Percentiles rank a stretch among this genome's conserved stretches.
phyloP scores from a whole-genome alignment of 2,797 vertebrate species.

The Sebastes cheni region DNA sequence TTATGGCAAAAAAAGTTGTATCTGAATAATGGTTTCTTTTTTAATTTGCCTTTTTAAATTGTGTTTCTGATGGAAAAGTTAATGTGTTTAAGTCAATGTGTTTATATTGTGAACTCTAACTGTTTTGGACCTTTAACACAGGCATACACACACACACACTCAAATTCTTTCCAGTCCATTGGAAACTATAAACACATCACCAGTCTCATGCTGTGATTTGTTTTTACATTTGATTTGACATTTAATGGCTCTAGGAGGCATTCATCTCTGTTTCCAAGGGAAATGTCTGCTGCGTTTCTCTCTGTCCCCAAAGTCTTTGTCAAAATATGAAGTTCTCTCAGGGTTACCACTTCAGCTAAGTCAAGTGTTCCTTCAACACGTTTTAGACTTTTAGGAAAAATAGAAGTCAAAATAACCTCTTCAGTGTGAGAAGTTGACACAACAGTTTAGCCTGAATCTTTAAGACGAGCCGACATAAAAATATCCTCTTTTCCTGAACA shows the following conservation, averaged over 20 bases:
- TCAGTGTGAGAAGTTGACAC: neutral
- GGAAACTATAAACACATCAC: slow-evolving; percentile 34
- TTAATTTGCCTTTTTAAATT: neutral
- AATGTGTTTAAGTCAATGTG: neutral
- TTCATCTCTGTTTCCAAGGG: slow-evolving; percentile 16
- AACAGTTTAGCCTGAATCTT: neutral
- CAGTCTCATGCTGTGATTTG: slow-evolving; percentile 28
- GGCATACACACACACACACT: neutral
- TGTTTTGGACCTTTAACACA: neutral
- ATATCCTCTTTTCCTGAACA: neutral
- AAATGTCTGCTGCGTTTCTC: slow-evolving; percentile 5
- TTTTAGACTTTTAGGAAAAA: neutral
- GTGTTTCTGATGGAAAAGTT: neutral
- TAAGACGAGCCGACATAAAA: neutral
- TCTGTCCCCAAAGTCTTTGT: slow-evolving; percentile 7
- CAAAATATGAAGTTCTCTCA: slow-evolving; percentile 14
- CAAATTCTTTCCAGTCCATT: slow-evolving; percentile 27
- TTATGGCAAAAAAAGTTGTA: neutral
- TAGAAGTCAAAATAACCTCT: neutral
- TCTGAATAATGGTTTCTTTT: neutral
- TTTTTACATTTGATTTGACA: slow-evolving; percentile 45
- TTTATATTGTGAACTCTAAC: neutral
- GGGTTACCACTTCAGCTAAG: neutral
- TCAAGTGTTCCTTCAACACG: neutral
- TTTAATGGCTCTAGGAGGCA: slow-evolving; percentile 21